These are phyloP conservation scores for Macrochelys suwanniensis DNA, from an alignment of 2,797 vertebrate genomes.

Conservation along the genomic window DNA sequence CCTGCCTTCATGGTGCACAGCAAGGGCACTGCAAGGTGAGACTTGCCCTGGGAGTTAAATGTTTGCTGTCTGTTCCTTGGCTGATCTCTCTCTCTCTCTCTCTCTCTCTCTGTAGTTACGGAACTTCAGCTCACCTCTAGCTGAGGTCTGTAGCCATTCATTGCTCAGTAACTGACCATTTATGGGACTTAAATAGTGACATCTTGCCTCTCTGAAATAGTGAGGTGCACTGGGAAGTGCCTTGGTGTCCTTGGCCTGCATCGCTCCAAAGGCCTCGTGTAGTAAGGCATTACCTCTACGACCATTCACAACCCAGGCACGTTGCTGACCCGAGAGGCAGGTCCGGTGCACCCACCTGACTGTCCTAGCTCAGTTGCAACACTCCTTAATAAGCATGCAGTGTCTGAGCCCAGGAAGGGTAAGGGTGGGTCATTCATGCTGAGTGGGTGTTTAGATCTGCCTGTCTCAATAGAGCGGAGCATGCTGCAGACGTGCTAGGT, in stretches of 20 bases:
- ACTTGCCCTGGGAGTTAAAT: neutral
- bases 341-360: neutral
- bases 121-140: neutral
- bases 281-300: neutral
- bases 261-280: neutral
- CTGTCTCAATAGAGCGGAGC: neutral
- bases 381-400: neutral
- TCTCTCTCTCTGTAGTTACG: rapidly evolving
- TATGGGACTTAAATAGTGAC: neutral
- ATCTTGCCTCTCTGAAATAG: neutral
- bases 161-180: neutral
- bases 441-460: neutral
- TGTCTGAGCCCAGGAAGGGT: neutral
- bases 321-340: neutral
- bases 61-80: neutral
- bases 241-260: neutral
- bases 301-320: neutral
- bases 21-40: neutral
- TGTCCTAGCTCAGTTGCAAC: neutral
- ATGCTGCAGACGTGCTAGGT: neutral
- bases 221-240: neutral
- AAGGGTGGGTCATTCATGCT: neutral
- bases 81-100: rapidly evolving
- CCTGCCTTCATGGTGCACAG: neutral
- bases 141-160: neutral